Base-by-base conservation (phyloP, 2,888 invertebrate genomes). In the Limenitis camilla region DNA sequence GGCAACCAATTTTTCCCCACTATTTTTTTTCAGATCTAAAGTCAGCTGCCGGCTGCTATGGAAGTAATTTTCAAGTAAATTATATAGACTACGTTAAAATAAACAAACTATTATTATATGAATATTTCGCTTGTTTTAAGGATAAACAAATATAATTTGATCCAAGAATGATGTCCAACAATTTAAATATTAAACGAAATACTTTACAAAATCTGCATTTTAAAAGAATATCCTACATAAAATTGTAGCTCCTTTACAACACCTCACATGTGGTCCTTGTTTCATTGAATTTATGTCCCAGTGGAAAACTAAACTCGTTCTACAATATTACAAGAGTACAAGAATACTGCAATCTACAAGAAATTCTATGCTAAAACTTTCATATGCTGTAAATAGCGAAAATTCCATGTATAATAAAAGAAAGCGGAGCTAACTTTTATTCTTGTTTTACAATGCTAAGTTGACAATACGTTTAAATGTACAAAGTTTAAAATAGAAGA, bases 201-300 rank as follows among this genome's bases (percentile, higher is more conserved):
- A 40, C 45, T 39, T 19, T 11, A 44, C 40, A 40, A 39, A 52
- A 47, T 51, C 40, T 52, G 10, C 36, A 47, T 31, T 44, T 7
- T 31, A 40, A 44, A 44, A 49, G 49, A 49, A 43, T 46, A 41
- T 35, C 38, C 40, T 49, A 49, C 61, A 61, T 62, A 63, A 67
- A 66, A 66, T 58, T 63, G 60, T 33, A 53, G 47, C 63, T 60
- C 61, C 61, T 67, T 70, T 67, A 68, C 65, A 63, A 53, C 52
- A 61, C 45, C 50, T 55, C 64, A 64, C 64, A 61, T 64, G 65
- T 61, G 61, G 57, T 60, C 60, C 61, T 60, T 56, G 58, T 64
- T 60, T 66, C 61, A 68, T 70, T 69, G 65, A 69, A 69, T 69
- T 68, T 67, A 62, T 63, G 62, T 62, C 61, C 60, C 60, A 35